Percentiles rank a stretch among this genome's conserved stretches.
These are phyloP conservation scores for Steatornis caripensis DNA, from an alignment of 2,113 vertebrate species.

Conservation along the genomic window DNA sequence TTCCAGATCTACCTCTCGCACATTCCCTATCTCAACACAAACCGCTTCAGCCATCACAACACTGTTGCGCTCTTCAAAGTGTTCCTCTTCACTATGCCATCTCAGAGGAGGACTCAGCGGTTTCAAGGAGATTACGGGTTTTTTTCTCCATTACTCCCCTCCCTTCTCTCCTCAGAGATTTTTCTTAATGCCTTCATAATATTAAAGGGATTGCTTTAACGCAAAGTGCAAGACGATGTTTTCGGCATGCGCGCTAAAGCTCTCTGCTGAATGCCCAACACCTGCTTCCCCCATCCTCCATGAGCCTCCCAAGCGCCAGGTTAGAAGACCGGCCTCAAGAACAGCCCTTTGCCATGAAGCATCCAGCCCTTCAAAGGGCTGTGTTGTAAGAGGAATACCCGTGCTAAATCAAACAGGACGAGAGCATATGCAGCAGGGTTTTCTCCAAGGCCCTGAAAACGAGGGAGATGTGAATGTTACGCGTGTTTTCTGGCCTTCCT, in stretches of 20 bases:
- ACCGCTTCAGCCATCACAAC: neutral
- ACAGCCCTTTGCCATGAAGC: neutral
- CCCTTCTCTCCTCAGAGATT: neutral
- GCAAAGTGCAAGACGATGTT: neutral
- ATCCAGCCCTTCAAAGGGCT: slow-evolving; percentile 10
- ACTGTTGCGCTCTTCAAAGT: slow-evolving; percentile 15
- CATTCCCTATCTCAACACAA: neutral
- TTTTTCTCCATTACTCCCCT: neutral
- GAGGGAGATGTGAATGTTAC: neutral
- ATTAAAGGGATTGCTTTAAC: slow-evolving; percentile 37
- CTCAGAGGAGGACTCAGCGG: slow-evolving; percentile 9
- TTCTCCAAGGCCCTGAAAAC: slow-evolving; percentile 15
- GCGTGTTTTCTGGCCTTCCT: neutral
- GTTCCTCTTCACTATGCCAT: neutral
- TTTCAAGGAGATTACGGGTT: slow-evolving; percentile 43
- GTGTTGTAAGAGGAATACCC: neutral
- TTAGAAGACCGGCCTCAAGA: neutral
- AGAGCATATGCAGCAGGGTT: slow-evolving; percentile 41
- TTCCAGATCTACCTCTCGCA: neutral
- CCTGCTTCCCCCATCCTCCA: neutral
- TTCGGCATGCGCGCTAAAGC: neutral
- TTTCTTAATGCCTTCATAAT: neutral
- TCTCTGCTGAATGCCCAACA: neutral
- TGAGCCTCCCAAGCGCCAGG: too few relatives aligned
- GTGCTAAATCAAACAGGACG: slow-evolving; percentile 8